Evolutionary conservation across 2,113 vertebrate species (phyloP).

Genomic region (Zingel zingel): DNA sequence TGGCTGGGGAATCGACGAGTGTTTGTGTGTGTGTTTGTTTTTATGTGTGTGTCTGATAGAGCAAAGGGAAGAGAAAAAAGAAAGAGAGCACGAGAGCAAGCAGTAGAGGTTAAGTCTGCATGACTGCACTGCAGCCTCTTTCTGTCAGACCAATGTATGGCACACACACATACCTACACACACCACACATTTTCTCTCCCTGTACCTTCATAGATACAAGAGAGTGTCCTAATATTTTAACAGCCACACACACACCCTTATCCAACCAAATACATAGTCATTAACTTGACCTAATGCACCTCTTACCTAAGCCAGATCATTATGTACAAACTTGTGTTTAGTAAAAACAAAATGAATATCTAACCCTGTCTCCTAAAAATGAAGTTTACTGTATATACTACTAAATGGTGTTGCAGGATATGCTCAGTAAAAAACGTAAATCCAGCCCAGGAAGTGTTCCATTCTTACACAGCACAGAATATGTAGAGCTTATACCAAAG

Average conservation of each 20-base stretch:
- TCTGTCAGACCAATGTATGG: slow-evolving; percentile 69
- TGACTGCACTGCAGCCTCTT: slow-evolving; percentile 78
- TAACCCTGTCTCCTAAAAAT: not conserved
- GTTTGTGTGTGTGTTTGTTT: slow-evolving; percentile 71
- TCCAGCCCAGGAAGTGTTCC: not conserved
- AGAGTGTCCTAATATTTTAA: slow-evolving; percentile 4
- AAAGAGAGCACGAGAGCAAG: slow-evolving; percentile 57
- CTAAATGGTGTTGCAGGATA: not conserved
- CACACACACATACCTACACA: slow-evolving; percentile 31
- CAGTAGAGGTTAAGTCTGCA: slow-evolving; percentile 79
- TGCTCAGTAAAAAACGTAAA: not conserved
- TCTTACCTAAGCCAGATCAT: not conserved
- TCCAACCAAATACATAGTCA: not conserved
- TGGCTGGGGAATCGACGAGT: slow-evolving; percentile 79
- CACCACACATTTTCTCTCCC: not conserved
- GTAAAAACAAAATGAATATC: not conserved
- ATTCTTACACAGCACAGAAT: not conserved
- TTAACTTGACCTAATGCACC: not conserved
- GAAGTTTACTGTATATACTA: not conserved
- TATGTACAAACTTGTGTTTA: not conserved
- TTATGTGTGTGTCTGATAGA: slow-evolving; percentile 74
- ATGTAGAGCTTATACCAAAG: not conserved
- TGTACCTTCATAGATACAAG: not conserved
- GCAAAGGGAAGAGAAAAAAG: slow-evolving; percentile 67
- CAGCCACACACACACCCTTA: not conserved